phyloP scores from a whole-genome alignment of 1,140 invertebrate genomes.

The Bombus soroeensis region DNA sequence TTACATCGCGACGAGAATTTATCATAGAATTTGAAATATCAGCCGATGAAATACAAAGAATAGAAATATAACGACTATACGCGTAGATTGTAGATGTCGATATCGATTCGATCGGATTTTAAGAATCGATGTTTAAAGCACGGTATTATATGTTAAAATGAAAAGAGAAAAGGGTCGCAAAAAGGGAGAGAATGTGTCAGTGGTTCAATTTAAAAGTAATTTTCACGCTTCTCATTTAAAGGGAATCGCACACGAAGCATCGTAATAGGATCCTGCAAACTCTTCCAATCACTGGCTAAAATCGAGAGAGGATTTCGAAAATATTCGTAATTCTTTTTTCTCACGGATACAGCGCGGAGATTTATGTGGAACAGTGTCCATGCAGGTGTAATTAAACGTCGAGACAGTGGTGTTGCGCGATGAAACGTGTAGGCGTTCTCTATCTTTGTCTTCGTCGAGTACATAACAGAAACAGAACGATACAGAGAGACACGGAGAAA shows the following conservation, averaged over 20 bases:
- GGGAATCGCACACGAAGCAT: background rate
- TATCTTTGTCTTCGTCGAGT: slow-evolving; percentile 32
- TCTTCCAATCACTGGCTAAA: slow-evolving; percentile 14
- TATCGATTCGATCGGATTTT: background rate
- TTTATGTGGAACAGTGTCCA: slow-evolving; percentile 28
- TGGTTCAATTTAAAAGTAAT: slow-evolving; percentile 19
- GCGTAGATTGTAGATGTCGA: too few species aligned
- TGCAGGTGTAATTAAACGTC: slow-evolving; percentile 63
- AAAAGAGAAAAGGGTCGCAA: background rate
- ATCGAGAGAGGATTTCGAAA: slow-evolving; percentile 5
- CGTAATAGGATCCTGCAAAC: background rate
- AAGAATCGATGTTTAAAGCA: background rate
- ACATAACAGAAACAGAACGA: background rate
- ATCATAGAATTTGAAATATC: background rate
- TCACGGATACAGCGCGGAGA: slow-evolving; percentile 3
- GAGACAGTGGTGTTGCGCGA: slow-evolving; percentile 42
- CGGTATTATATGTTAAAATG: background rate
- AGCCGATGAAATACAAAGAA: background rate
- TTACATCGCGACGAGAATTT: background rate
- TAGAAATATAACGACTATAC: background rate
- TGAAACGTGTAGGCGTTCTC: slow-evolving; percentile 64
- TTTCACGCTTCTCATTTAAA: slow-evolving; percentile 13
- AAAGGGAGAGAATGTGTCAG: background rate
- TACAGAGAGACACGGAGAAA: background rate
- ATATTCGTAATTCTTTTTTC: slow-evolving; percentile 13